Evolutionary conservation across 1,140 invertebrate species (phyloP).

Genomic region (Meloidogyne floridensis): DNA sequence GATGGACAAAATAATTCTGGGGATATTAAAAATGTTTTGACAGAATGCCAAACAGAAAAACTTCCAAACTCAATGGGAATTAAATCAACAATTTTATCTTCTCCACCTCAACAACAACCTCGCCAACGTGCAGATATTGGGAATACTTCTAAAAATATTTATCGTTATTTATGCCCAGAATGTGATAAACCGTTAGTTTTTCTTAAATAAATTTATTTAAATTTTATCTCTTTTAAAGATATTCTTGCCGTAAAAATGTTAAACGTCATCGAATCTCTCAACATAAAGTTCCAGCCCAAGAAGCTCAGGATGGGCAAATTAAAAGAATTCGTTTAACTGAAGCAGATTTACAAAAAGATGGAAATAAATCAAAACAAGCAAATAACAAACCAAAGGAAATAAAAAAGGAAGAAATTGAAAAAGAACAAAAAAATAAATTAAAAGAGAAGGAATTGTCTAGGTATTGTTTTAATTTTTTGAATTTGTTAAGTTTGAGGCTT

Average conservation of each 20-base stretch:
- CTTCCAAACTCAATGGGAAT: neutral
- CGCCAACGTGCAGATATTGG: neutral
- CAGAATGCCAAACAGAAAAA: neutral
- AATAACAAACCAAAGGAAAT: neutral
- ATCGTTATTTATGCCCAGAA: slow-evolving; percentile 46
- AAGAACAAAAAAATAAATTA: neutral
- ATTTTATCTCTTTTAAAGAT: slow-evolving; percentile 27
- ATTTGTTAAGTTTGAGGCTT: no score
- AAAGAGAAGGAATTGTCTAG: neutral
- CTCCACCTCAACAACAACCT: neutral
- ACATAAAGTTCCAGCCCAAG: slow-evolving; percentile 50
- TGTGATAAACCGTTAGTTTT: slow-evolving; percentile 44
- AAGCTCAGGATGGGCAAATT: slow-evolving; percentile 27
- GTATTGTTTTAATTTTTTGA: neutral
- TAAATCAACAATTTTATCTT: neutral
- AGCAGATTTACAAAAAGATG: slow-evolving; percentile 11
- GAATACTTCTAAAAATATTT: slow-evolving; percentile 22
- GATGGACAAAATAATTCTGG: neutral
- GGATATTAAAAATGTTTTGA: neutral
- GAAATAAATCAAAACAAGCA: neutral
- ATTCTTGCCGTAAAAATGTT: slow-evolving; percentile 58
- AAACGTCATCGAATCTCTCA: slow-evolving; percentile 55
- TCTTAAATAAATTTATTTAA: neutral
- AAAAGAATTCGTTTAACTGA: slow-evolving; percentile 27
- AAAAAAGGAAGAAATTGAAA: neutral